phyloP scores from a whole-genome alignment of 2,797 vertebrate species.

The Okamejei kenojei region DNA sequence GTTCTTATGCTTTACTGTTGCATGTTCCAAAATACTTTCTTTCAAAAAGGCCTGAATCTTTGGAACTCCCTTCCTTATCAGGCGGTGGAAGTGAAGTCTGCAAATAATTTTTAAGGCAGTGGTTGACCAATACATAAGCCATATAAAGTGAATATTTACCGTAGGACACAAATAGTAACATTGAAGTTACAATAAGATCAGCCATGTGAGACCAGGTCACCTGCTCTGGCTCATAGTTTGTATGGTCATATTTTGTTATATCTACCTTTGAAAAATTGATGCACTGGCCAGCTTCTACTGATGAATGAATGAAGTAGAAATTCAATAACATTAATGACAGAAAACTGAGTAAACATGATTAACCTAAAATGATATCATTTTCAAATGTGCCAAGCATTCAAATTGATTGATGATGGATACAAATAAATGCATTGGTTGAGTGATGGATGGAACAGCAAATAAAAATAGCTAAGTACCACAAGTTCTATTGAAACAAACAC shows the following conservation, averaged over 20 bases:
- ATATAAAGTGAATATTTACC: no score
- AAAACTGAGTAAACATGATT: background rate
- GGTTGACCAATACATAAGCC: no score
- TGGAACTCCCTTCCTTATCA: no score
- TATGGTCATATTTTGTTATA: background rate
- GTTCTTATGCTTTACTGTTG: no score
- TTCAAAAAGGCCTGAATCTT: no score
- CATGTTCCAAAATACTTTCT: no score
- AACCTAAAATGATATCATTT: background rate
- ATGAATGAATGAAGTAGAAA: background rate
- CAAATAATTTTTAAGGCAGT: no score
- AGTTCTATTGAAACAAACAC: background rate
- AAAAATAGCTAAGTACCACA: background rate
- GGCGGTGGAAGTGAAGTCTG: no score
- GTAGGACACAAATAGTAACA: no score
- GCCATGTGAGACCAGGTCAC: no score
- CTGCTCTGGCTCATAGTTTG: no score
- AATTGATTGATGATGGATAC: background rate
- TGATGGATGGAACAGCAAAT: background rate
- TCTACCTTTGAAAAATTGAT: background rate
- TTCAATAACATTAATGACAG: background rate
- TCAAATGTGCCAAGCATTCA: background rate
- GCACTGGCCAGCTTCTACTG: background rate
- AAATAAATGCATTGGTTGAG: constrained; percentile 8
- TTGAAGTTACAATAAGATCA: no score